Conservation (phyloP, 2,888 invertebrate species). For the Meta bourneti region DNA sequence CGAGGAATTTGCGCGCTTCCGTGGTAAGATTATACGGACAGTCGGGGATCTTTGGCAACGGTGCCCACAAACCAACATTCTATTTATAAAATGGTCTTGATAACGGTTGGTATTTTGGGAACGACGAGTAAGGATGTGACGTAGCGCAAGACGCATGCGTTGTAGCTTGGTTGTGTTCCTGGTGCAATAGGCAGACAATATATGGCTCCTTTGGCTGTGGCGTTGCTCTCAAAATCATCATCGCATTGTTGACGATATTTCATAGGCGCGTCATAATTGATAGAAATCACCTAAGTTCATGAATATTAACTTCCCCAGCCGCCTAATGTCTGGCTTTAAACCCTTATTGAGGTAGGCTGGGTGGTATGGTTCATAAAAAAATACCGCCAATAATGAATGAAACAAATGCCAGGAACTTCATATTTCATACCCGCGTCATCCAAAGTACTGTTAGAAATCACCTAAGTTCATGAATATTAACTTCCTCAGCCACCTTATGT, state of each 20-base stretch:
- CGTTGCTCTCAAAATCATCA: not conserved
- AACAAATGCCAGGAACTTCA: no score
- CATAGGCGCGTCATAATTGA: not conserved
- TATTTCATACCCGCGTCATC: not conserved
- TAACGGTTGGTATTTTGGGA: conserved; percentile 43
- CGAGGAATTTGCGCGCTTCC: not conserved
- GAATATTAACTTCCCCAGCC: no score
- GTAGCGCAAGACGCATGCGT: not conserved
- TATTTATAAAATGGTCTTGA: conserved; percentile 47
- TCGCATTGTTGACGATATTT: not conserved
- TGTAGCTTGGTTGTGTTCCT: not conserved
- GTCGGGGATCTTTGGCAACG: conserved; percentile 14
- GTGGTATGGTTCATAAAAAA: no score
- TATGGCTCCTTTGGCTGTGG: conserved; percentile 10
- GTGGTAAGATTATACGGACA: conserved; percentile 20
- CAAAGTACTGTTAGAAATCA: not conserved
- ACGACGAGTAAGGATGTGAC: conserved; percentile 12
- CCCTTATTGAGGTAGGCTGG: no score
- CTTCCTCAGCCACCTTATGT: no score
- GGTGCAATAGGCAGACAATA: not conserved
- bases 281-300: not conserved
- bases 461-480: not conserved
- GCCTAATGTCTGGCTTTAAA: no score
- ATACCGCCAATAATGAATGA: no score
- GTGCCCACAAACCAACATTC: conserved; percentile 13